phyloP scores from a whole-genome alignment of 2,113 vertebrate species.

The Leptodactylus fuscus region DNA sequence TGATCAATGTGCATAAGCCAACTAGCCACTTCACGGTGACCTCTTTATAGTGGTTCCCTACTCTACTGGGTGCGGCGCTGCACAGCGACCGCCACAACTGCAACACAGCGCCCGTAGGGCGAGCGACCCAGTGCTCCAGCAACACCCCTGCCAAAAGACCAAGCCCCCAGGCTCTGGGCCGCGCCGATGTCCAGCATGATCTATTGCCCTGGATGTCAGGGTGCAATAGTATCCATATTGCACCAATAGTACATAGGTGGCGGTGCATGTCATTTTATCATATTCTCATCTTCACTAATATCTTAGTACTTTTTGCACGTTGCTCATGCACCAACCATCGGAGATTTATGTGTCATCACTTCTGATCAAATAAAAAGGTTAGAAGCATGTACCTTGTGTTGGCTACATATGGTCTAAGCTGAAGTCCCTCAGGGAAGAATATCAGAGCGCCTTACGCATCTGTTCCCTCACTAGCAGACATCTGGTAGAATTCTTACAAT shows the following conservation, averaged over 20 bases:
- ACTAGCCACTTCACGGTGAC: too few species aligned
- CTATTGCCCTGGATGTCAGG: background rate
- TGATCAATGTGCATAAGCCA: too few species aligned
- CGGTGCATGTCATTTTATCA: background rate
- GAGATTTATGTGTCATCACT: slow-evolving; percentile 17
- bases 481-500: slow-evolving; percentile 44
- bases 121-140: too few species aligned
- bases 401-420: slow-evolving; percentile 52
- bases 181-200: too few species aligned
- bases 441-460: slow-evolving; percentile 49
- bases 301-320: background rate
- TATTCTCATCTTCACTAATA: background rate
- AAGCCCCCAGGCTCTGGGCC: too few species aligned
- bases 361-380: slow-evolving; percentile 33
- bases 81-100: too few species aligned
- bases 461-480: slow-evolving; percentile 49
- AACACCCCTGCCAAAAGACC: too few species aligned
- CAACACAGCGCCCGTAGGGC: too few species aligned
- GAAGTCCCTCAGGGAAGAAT: slow-evolving; percentile 42
- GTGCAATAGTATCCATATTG: background rate
- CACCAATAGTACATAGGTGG: too few species aligned
- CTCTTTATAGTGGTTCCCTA: too few species aligned
- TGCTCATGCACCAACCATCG: slow-evolving; percentile 6
- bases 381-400: slow-evolving; percentile 38
- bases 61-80: too few species aligned